phyloP scores from a whole-genome alignment of 2,888 invertebrate species.

The Siphlonurus alternatus region DNA sequence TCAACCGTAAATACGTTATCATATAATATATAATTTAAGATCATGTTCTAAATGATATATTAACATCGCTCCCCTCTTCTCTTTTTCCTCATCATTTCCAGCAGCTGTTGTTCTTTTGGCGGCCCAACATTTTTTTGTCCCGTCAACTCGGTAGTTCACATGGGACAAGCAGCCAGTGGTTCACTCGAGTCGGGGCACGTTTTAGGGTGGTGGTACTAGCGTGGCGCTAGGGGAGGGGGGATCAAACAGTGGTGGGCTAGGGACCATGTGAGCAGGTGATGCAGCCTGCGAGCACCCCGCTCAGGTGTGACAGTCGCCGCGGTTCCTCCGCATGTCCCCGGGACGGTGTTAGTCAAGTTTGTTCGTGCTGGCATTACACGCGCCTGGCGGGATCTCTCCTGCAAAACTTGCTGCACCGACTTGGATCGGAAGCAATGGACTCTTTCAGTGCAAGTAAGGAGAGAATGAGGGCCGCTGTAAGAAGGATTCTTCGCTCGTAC shows the following conservation, averaged over 20 bases:
- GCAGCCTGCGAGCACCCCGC: neutral
- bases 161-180: no score
- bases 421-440: constrained; percentile 14
- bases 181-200: no score
- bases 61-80: neutral
- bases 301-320: neutral
- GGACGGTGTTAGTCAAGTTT: neutral
- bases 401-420: constrained; percentile 15
- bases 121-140: neutral
- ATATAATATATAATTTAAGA: neutral
- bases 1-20: neutral
- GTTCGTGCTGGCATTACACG: constrained; percentile 12
- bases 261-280: neutral
- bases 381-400: constrained; percentile 16
- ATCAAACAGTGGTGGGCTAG: no score
- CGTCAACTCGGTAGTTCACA: no score
- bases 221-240: no score
- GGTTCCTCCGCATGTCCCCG: neutral
- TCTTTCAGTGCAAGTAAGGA: neutral
- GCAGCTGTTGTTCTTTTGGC: neutral
- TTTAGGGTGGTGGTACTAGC: no score
- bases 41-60: no score
- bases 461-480: neutral
- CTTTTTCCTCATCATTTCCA: neutral
- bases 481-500: neutral